phyloP scores from a whole-genome alignment of 1,140 invertebrate species.

The Episyrphus balteatus region DNA sequence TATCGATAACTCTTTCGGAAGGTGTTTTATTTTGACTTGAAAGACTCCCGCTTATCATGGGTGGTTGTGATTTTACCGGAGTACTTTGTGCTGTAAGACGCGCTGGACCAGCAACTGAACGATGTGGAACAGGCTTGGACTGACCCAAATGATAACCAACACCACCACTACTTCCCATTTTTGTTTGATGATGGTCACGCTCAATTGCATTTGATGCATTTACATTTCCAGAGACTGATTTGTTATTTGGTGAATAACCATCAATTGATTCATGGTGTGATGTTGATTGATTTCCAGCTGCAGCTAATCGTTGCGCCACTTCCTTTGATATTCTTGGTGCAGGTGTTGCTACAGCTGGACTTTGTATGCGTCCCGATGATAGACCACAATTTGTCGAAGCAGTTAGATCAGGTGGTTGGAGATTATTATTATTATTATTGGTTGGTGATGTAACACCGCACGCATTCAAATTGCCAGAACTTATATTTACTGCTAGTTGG shows the following conservation, averaged over 20 bases:
- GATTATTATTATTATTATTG: no score
- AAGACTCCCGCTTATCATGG: constrained; percentile 42
- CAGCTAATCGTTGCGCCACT: constrained; percentile 22
- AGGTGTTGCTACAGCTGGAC: constrained; percentile 33
- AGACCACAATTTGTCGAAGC: neutral
- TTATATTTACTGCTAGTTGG: constrained; percentile 8
- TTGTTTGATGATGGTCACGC: neutral
- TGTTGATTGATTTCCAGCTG: neutral
- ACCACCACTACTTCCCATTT: neutral
- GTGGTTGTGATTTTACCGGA: constrained; percentile 50
- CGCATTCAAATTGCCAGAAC: constrained; percentile 7
- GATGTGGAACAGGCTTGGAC: constrained; percentile 16
- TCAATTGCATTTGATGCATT: neutral
- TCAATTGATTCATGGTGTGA: neutral
- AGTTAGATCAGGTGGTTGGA: neutral
- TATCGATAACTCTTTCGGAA: neutral
- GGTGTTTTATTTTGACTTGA: neutral
- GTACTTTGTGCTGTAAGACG: constrained; percentile 42
- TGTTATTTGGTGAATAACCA: neutral
- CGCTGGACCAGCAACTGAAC: constrained; percentile 26
- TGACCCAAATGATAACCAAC: neutral
- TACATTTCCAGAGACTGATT: neutral
- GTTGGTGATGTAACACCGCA: neutral
- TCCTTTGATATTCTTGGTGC: constrained; percentile 30
- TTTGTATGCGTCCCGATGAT: constrained; percentile 18